Conservation (phyloP, 2,113 vertebrate genomes). For the Pungitius pungitius region DNA sequence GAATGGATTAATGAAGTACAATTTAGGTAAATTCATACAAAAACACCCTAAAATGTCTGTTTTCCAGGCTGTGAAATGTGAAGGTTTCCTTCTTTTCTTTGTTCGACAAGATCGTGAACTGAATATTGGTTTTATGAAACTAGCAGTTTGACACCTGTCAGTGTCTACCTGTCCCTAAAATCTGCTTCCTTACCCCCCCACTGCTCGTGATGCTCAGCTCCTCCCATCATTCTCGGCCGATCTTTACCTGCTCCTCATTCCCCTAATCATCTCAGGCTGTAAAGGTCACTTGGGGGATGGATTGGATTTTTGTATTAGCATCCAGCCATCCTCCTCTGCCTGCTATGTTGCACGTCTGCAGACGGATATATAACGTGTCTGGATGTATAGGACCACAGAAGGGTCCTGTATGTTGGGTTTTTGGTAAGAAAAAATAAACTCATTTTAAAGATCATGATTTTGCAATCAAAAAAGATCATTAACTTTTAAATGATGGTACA, state of each 20-base stretch:
- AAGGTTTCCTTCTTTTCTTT: neutral
- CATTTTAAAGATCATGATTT: too few relatives aligned
- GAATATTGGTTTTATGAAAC: neutral
- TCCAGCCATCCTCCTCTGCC: neutral
- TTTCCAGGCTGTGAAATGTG: neutral
- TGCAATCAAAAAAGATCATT: too few relatives aligned
- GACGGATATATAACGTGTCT: neutral
- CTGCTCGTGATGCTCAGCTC: neutral
- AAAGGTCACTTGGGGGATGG: neutral
- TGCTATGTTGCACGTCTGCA: neutral
- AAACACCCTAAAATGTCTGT: neutral
- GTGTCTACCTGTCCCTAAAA: neutral
- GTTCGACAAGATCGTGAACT: neutral
- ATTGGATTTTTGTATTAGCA: neutral
- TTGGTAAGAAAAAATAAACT: too few relatives aligned
- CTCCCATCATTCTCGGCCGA: neutral
- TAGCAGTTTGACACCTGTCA: neutral
- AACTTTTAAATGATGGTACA: too few relatives aligned
- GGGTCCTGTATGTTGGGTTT: too few relatives aligned
- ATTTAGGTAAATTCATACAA: neutral
- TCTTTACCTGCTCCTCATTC: neutral
- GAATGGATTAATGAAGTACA: neutral
- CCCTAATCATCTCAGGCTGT: conserved; percentile 3
- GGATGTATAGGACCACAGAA: too few relatives aligned
- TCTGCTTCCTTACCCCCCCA: neutral